Base-by-base conservation (phyloP, 2,888 invertebrate species). In the Tromatobia lineatoria region DNA sequence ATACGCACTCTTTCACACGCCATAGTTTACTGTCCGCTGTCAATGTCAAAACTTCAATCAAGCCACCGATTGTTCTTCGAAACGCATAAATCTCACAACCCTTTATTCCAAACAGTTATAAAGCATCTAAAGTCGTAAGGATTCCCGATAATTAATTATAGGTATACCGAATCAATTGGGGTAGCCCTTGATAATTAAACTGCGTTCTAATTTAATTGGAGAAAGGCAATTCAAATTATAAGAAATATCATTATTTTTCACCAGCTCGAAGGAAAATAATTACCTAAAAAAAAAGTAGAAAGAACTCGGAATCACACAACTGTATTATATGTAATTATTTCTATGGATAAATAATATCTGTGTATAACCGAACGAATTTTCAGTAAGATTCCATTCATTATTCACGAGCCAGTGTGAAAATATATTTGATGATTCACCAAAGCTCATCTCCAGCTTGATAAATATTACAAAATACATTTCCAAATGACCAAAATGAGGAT, bases 11-110 rank as follows among this genome's bases (percentile, higher is more conserved):
- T n/a, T n/a, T n/a, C n/a, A 18, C 52, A 25, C 69, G 47, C 69
- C 50, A 29, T 4, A 29, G 3, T 4, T n/a, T n/a, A n/a, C 69
- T 18, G 50, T 52, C 34, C 20, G 50, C 6, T 52, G 34, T 52
- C 18, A 3, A 50, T 18, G 50, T 47, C 67, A 52, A 34, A 52
- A 52, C 52, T 52, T 3, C 15, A 61, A 61, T 61, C 61, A 18
- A 61, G 18, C 38, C 8, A 18, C 38, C n/a, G 18, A 61, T 61
- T 61, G 18, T 61, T 61, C 38, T 38, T 2, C 11, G 8, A 38
- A 38, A 1, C 23, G 11, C 8, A n/a, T 38, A 7, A 38, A 38
- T 52, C 70, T n/a, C n/a, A n/a, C n/a, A n/a, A n/a, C n/a, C n/a
- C n/a, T n/a, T n/a, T n/a, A n/a, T n/a, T n/a, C n/a, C n/a, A n/a